Base-by-base conservation (phyloP, 2,888 invertebrate genomes). In the Epistrophe grossulariae region DNA sequence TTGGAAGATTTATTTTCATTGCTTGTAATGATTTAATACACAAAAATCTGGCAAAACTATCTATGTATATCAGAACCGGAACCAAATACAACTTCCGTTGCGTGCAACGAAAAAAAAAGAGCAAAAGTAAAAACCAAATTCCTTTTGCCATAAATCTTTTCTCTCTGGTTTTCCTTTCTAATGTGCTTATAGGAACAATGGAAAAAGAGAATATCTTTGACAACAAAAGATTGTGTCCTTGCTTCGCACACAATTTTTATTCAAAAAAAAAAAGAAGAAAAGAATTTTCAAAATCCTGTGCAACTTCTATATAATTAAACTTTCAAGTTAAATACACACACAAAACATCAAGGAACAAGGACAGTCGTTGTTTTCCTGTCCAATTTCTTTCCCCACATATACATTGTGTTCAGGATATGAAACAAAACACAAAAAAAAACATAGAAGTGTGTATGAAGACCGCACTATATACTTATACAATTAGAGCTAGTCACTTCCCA, bases 281-380 rank as follows among this genome's bases (percentile, higher is more conserved):
- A 71, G 24, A 24, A 24, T 24, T 24, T 62, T 70, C 43, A 55
- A 64, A 77, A 77, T 64, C 52, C 52, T 52, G 60, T 64, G 24
- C 48, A 76, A 55, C 45, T 76, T 55, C 60, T 48, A 60, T 68
- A 81, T 76, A 81, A 81, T 81, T 77, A 77, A 77, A 55, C 81
- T 70, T 70, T 60, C 43, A 55, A 52, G 52, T 62, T 40, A 35
- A 81, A 77, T 17, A 48, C n/a, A 43, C 19, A 43, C 19, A 64
- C 48, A 77, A 74, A 74, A 59, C 38, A 57, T 57, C 52, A 52
- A 52, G 68, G 57, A 59, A 66, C 76, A 62, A 45, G 60, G 52
- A 52, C 50, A 59, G 40, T 70, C 68, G 60, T 40, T 66, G 60
- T 68, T 70, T 60, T 70, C 52, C 50, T 76, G 66, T 60, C 66